Base-by-base conservation (phyloP, 2,797 vertebrate genomes). In the Rhinella marina region DNA sequence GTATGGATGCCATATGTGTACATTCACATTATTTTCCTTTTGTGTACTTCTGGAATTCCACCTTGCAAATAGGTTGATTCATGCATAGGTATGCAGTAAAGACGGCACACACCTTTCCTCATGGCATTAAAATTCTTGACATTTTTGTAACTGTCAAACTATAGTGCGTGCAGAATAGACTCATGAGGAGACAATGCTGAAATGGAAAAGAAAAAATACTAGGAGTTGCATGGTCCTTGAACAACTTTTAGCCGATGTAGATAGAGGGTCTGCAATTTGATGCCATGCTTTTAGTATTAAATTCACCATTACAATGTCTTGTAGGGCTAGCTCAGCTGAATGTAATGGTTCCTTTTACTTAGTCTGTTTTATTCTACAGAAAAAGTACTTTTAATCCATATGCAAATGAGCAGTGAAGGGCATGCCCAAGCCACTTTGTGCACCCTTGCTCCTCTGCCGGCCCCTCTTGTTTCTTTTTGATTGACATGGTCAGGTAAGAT, bases 41-140 rank as follows among this genome's bases (percentile, higher is more conserved):
- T 27, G 19, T 50, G n/a, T 12, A 75, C 1, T 80, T 32, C 25
- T 64, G 25, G 19, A 25, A 52, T 48, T 68, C n/a, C 54, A 66
- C 32, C 79, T 29, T 66, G 11, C 82, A 81, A 19, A 75, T 82
- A 82, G 17, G 66, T 19, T 83, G 86, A 87, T 83, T 77, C 75
- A 83, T 83, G 81, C 41, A 61, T 48, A 68, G 72, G 61, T 68
- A 52, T 54, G 54, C 14, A 56, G 48, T n/a, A 29, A 57, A 83
- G 72, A 72, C 59, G 50, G 81, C 61, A 78, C 78, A 83, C 61
- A 82, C 79, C 84, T 89, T 82, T 89, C 72, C 72, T 89, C n/a
- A 19, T 83, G 62, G 61, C 64, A 61, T 86, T 86, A 61, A 82
- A 68, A 89, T 89, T 86, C 84, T 80, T 83, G 80, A 75, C 32